phyloP scores from a whole-genome alignment of 2,797 vertebrate genomes.

The Iguana delicatissima region DNA sequence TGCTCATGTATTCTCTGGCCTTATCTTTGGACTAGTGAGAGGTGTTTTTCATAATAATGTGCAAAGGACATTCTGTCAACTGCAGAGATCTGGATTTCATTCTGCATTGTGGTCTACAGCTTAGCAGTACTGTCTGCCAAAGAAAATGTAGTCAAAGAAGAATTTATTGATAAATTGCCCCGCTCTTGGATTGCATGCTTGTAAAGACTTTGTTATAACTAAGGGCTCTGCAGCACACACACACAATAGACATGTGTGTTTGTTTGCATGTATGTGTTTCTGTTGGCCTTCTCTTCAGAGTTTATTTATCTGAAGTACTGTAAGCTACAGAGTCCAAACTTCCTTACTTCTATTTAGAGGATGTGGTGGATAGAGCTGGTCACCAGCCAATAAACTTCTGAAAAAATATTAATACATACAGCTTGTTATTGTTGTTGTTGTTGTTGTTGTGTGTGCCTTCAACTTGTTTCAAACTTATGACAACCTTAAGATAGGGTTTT shows the following conservation, averaged over 20 bases:
- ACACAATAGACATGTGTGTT: background rate
- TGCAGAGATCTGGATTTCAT: conserved; percentile 69
- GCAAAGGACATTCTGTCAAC: conserved; percentile 61
- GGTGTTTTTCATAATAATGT: conserved; percentile 65
- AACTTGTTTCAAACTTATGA: no score
- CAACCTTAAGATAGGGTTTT: no score
- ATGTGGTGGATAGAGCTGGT: no score
- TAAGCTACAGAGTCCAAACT: background rate
- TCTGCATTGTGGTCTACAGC: conserved; percentile 55
- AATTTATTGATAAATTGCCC: conserved; percentile 71
- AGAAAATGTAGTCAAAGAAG: conserved; percentile 49
- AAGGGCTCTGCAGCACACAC: conserved; percentile 28
- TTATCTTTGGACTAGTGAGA: conserved; percentile 53
- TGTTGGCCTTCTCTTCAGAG: conserved; percentile 47
- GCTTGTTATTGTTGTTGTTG: no score
- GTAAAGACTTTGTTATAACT: conserved; percentile 52
- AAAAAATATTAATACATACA: background rate
- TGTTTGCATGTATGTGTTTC: background rate
- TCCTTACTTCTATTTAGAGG: background rate
- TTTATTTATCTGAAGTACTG: conserved; percentile 15
- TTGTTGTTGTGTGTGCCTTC: no score
- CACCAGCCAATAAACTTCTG: background rate
- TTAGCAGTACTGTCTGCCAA: conserved; percentile 60
- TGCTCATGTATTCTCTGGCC: conserved; percentile 53
- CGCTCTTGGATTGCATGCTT: conserved; percentile 68